Evolutionary conservation across 2,888 invertebrate species (phyloP), one percentile per base, ranked within the genome.

Genomic region (Podotricha telesiphe): DNA sequence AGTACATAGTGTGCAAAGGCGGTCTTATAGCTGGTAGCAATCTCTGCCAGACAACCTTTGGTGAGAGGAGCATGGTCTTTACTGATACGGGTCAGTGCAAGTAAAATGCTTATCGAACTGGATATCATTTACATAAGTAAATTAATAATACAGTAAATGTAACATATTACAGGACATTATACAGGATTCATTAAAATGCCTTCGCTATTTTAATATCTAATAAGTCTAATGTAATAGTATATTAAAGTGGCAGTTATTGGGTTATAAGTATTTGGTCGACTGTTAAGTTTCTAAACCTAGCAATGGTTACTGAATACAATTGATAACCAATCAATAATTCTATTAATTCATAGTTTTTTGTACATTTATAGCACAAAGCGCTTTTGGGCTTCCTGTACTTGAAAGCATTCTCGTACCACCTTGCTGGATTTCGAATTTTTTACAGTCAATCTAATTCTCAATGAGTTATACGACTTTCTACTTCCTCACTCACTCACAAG

Each of bases 231-330:
- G 17, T 5, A 13, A 5, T 19, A 17, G 10, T 56, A 56, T 56
- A 56, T 56, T 37, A 19, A 40, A 37, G 56, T 56, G 56, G 56
- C 56, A 56, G 56, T 56, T 56, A 40, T 56, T 19, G 17, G 37
- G 56, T 56, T 56, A 40, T 56, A 2, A 22, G 11, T 50, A 40
- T 22, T 51, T 22, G 2, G 15, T 22, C 15, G 50, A 15, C 42
- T 42, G 20, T 51, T 19, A 22, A 51, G 22, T 20, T 51, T 51
- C 13, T 15, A 13, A 22, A 51, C 8, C 22, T 22, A 51, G 22
- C 50, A 51, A 20, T 6, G 4, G 1, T 42, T 42, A 13, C 6
- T 28, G 2, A 13, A 28, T 28, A 5, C 28, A 5, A 28, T 6
- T 28, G 4, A 5, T 28, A 28, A 28, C 28, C 28, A 28, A 28